Base-by-base conservation (phyloP, 1,140 invertebrate species). In the Drosophila pectinifera region DNA sequence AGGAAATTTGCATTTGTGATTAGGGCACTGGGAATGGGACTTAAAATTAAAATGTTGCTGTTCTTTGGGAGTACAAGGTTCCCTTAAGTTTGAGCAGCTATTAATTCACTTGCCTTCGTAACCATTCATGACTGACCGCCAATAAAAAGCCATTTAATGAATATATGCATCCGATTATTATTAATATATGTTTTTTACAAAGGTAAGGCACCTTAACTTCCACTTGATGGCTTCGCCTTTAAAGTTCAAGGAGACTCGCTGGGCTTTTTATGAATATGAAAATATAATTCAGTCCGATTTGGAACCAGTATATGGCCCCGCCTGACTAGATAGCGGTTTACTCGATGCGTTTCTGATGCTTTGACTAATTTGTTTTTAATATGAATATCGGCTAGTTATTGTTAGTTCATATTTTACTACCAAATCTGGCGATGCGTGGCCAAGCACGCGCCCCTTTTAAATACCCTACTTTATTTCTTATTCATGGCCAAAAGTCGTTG, bases 301-400 rank as follows among this genome's bases (percentile, higher is more conserved):
- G 42, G 18, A 70, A 70, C 26, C 65, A 39, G 46, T 65, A 53
- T 41, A 0, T 39, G 16, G 24, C 34, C 63, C 49, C 65, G 36
- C 63, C 62, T 55, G 26, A 43, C 26, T 10, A 22, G 20, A 39
- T 26, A 55, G 48, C 39, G 65, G 38, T 69, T 42, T 42, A 48
- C 62, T 16, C 59, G 51, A 42, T 45, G 46, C 57, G 41, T 77
- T 54, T 84, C n/a, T 62, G 53, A 56, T 58, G 39, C 57, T 58
- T 80, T 62, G 77, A 80, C 81, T 85, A 80, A 85, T 85, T 86
- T 45, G 63, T 56, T 85, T 86, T 78, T 78, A 86, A 85, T 80
- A 74, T 78, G 81, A 85, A 85, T 80, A 65, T 36, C 26, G 38
- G 34, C 61, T 39, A 41, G 34, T 22, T 65, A 70, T 56, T 31